Evolutionary conservation across 2,888 invertebrate species (phyloP), one percentile per base, ranked within the genome.

Genomic region (Ormyrus thymus): DNA sequence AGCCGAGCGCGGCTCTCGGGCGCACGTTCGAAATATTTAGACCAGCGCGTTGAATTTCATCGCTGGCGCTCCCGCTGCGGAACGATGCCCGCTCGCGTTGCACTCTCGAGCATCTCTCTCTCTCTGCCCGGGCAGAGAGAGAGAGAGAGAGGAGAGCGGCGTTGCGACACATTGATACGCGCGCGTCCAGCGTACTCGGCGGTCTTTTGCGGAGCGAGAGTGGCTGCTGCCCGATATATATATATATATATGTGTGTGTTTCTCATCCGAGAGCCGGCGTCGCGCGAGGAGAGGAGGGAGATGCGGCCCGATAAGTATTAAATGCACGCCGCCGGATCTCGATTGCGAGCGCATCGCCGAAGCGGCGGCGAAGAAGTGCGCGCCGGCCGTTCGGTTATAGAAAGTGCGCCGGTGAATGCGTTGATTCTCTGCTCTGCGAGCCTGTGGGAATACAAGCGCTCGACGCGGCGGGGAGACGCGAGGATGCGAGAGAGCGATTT

Each of bases 281-380:
- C 64, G 68, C n/a, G 8, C 45, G 53, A 45, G 55, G 13, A 43
- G 45, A n/a, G 58, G 65, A 70, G 58, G 76, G 61, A 66, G 78
- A 73, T 78, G 56, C 56, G 6, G 56, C 51, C 62, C 56, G 73
- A 73, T 69, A 78, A 69, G 70, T 55, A 59, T 69, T 5, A n/a
- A n/a, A 4, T 4, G 45, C 11, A 10, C 11, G 58, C 58, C 29
- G 29, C 29, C 29, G 7, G 15, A 59, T 59, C 29, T 29, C 58
- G 29, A 13, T 13, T 59, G 29, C 58, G 29, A 29, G 29, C 29
- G 59, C 11, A 64, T 45, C 55, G 5, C 51, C 13, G 55, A 15
- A 15, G 15, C 9, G 59, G 43, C 13, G 45, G 29, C 29, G 4
- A 29, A 29, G 29, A 29, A 29, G 29, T 29, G 29, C 29, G 29